Base-by-base conservation (phyloP, 2,888 invertebrate genomes). In the Drosophila percnosoma region DNA sequence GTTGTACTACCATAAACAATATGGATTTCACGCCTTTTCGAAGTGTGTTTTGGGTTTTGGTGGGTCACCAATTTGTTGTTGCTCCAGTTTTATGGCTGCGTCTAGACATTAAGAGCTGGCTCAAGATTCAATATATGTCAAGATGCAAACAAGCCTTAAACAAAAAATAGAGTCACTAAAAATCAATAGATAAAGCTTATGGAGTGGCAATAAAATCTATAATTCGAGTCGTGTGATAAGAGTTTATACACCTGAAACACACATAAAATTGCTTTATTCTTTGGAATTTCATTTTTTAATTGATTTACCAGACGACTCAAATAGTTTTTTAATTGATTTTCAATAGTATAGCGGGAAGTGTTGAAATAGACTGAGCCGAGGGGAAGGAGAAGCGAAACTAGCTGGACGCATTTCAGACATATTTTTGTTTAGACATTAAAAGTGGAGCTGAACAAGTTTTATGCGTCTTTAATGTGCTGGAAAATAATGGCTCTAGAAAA, bases 311-410 rank as follows among this genome's bases (percentile, higher is more conserved):
- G 34, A 58, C 59, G 38, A 54, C 21, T 73, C 62, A 57, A 88
- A 89, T 90, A 76, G 81, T 67, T 87, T 87, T 89, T 90, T 89
- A 89, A 87, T 87, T 87, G 90, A 90, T 90, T 87, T 76, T 62
- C 72, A 69, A 76, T 72, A 40, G 49, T 29, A 34, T 27, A 21
- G 5, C 29, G 6, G 21, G 15, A 21, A 53, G 49, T 34, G 33
- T 53, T 34, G n/a, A 34, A 31, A 24, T 45, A 4, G 0, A 8
- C 4, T 24, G 1, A 0, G 54, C 5, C n/a, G 11, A 0, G 29
- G 51, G 34, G 21, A n/a, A n/a, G 29, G 34, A n/a, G 18, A n/a
- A 21, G 24, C 53, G 15, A 15, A 62, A 73, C 65, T 54, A 61
- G 75, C 63, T 59, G 38, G 58, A 49, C 31, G 51, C 65, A 79